Conservation (phyloP, 2,888 invertebrate species). For the Tachina grossa region DNA sequence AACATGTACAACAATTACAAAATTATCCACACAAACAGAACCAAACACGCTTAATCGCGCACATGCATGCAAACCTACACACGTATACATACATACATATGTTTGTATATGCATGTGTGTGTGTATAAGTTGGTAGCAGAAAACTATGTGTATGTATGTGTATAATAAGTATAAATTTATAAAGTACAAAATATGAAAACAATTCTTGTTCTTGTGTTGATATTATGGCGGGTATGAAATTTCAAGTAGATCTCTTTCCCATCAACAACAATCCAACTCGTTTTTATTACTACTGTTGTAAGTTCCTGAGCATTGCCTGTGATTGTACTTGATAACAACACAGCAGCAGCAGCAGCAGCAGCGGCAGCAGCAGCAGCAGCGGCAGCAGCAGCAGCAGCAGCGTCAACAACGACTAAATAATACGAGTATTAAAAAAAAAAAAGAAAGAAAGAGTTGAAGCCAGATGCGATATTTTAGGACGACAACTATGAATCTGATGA, state of each 20-base stretch:
- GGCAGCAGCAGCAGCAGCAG: conserved; percentile 19
- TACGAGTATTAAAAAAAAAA: too few species aligned
- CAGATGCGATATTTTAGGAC: conserved; percentile 52
- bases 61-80: background rate
- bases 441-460: conserved; percentile 46
- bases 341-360: background rate
- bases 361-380: background rate
- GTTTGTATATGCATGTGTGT: background rate
- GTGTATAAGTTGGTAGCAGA: conserved; percentile 11
- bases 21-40: conserved; percentile 1
- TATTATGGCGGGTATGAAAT: conserved; percentile 60
- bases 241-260: conserved; percentile 56
- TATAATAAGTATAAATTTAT: background rate
- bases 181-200: conserved; percentile 60
- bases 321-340: conserved; percentile 44
- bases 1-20: conserved; percentile 52
- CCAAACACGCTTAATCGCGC: background rate
- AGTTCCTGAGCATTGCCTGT: conserved; percentile 46
- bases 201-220: conserved; percentile 51
- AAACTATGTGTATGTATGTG: conserved; percentile 22
- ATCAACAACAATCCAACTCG: conserved; percentile 23
- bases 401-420: background rate
- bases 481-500: conserved; percentile 55
- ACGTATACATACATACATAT: background rate
- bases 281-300: background rate